A percentile compares a stretch with the other conserved stretches of the same genome.
Conservation (phyloP, 2,888 invertebrate genomes). For the Mylabris sibirica region DNA sequence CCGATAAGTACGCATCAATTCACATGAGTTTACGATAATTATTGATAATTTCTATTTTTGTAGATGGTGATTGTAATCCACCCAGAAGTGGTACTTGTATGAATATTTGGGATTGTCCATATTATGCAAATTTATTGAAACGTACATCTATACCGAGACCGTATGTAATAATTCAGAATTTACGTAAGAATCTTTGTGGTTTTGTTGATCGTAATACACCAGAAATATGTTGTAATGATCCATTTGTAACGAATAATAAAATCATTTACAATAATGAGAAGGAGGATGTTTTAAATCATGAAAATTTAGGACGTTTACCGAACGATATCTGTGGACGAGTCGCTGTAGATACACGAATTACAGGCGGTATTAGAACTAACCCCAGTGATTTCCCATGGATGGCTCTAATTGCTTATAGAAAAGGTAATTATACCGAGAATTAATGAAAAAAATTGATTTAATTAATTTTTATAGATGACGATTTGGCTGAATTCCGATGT, state of each 20-base stretch:
- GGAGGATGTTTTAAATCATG: conserved; percentile 54
- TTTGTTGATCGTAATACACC: conserved; percentile 56
- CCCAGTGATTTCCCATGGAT: conserved; percentile 79
- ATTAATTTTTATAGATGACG: conserved; percentile 43
- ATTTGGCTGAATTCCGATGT: conserved; percentile 56
- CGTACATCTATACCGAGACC: conserved; percentile 49
- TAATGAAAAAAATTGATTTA: not conserved
- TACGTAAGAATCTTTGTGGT: conserved; percentile 59
- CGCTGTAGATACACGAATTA: conserved; percentile 64
- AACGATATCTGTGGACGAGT: conserved; percentile 67
- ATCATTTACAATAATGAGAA: not conserved
- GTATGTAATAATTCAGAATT: conserved; percentile 45
- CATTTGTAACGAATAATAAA: conserved; percentile 4
- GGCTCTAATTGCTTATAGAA: conserved; percentile 71
- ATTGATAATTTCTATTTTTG: not conserved
- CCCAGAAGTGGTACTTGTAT: conserved; percentile 46
- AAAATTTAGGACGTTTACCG: conserved; percentile 57
- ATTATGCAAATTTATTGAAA: conserved; percentile 50
- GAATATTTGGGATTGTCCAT: conserved; percentile 51
- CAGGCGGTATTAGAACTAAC: conserved; percentile 68
- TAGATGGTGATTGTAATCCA: conserved; percentile 35
- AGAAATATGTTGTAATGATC: conserved; percentile 65
- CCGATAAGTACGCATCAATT: conserved; percentile 5
- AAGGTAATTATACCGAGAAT: conserved; percentile 34
- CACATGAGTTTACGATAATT: not conserved